Evolutionary conservation across 2,888 invertebrate species (phyloP).

Genomic region (Caenorhabditis drosophilae): DNA sequence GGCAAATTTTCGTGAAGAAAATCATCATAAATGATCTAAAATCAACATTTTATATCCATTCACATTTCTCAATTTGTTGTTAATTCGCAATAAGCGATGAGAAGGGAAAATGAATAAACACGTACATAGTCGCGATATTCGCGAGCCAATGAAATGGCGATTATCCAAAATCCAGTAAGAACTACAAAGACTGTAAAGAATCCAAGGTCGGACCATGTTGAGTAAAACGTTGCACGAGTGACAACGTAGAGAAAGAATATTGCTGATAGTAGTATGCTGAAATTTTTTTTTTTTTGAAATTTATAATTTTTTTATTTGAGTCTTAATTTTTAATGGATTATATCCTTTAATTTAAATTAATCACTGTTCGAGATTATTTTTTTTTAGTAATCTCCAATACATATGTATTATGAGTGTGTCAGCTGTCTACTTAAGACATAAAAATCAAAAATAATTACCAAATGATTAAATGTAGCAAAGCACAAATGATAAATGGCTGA

Average conservation of each 20-base stretch:
- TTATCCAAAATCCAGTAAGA: conserved; percentile 40
- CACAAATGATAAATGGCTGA: conserved; percentile 44
- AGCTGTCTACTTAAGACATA: too few relatives aligned
- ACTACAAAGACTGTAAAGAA: conserved; percentile 39
- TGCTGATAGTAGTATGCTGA: conserved; percentile 38
- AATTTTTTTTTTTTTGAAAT: conserved; percentile 1
- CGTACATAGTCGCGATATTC: conserved; percentile 45
- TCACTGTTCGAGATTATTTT: neutral
- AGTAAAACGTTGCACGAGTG: conserved; percentile 39
- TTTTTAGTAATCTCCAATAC: too few relatives aligned
- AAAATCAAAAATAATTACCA: conserved; percentile 24
- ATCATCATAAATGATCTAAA: conserved; percentile 42
- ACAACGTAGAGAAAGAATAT: conserved; percentile 46
- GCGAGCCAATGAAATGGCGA: conserved; percentile 37
- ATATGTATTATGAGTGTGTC: too few relatives aligned
- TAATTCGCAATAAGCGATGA: too few relatives aligned
- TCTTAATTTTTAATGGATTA: neutral
- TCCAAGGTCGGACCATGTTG: conserved; percentile 32
- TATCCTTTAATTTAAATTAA: neutral
- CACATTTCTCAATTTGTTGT: neutral
- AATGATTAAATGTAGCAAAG: conserved; percentile 36
- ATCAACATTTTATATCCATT: conserved; percentile 6
- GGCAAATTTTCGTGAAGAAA: conserved; percentile 39
- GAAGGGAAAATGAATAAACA: conserved; percentile 20
- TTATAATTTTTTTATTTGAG: neutral